These are phyloP conservation scores for Latrodectus hesperus DNA, from an alignment of 2,888 invertebrate species.

Conservation along the genomic window DNA sequence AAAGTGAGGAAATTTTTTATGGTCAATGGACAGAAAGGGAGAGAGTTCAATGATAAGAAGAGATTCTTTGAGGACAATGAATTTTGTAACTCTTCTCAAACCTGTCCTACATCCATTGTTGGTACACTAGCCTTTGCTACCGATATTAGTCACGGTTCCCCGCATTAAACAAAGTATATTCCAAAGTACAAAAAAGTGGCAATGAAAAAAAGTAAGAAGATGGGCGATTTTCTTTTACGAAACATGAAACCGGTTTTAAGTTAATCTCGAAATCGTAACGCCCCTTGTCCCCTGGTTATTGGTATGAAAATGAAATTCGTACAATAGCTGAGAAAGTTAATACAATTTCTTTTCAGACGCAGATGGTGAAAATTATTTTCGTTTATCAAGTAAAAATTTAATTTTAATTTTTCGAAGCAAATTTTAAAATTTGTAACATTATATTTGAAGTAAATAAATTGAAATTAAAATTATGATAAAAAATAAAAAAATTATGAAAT, in stretches of 20 bases:
- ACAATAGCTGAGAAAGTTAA: neutral
- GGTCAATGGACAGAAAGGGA: neutral
- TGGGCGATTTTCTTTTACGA: neutral
- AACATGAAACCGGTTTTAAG: neutral
- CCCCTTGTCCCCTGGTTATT: neutral
- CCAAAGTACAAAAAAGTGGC: neutral
- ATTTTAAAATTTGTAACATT: too few relatives aligned
- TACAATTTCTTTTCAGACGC: too few relatives aligned
- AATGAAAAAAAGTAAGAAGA: neutral
- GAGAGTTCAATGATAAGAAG: neutral
- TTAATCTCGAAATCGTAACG: slow-evolving; percentile 2
- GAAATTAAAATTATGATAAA: too few relatives aligned
- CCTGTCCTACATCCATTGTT: neutral
- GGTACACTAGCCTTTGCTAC: slow-evolving; percentile 3
- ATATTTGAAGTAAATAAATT: too few relatives aligned
- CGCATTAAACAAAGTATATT: slow-evolving; percentile 2
- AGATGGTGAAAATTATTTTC: too few relatives aligned
- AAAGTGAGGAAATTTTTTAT: neutral
- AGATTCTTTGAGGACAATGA: neutral
- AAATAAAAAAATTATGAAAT: too few relatives aligned
- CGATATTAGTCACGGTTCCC: neutral
- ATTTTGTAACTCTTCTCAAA: neutral
- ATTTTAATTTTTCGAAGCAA: too few relatives aligned
- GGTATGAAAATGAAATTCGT: neutral
- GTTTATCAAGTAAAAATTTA: too few relatives aligned